Conservation (phyloP, 1,140 invertebrate genomes). For the Akabosia matsudoensis region DNA sequence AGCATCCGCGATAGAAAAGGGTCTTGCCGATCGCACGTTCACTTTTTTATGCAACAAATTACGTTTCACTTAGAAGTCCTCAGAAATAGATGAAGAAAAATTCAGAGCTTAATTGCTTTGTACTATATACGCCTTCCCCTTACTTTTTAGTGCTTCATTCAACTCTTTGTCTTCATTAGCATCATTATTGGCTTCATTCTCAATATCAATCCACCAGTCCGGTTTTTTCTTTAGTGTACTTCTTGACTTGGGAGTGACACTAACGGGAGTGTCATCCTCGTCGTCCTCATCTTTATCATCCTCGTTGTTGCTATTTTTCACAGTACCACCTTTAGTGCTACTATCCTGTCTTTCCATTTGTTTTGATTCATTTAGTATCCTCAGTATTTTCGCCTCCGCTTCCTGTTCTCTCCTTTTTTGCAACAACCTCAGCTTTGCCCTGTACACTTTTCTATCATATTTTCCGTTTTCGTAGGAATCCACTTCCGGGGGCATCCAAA, state of each 20-base stretch:
- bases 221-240: neutral
- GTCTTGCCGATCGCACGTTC: neutral
- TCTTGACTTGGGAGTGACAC: neutral
- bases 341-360: neutral
- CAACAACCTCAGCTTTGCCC: conserved; percentile 7
- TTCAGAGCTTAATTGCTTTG: neutral
- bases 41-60: too few relatives aligned
- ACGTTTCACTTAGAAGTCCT: neutral
- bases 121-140: neutral
- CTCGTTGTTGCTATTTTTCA: neutral
- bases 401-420: neutral
- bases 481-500: conserved; percentile 16
- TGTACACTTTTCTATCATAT: neutral
- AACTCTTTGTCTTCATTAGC: neutral
- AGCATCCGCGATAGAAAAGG: neutral
- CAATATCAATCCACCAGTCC: neutral
- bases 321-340: neutral
- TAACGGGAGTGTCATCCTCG: neutral
- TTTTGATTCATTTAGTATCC: neutral
- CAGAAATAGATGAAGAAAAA: neutral
- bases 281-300: neutral
- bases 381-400: neutral
- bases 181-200: neutral
- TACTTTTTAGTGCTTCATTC: neutral
- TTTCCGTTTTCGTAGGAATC: neutral